Conservation (phyloP, 2,888 invertebrate genomes). For the Lordiphosa fenestrarum region DNA sequence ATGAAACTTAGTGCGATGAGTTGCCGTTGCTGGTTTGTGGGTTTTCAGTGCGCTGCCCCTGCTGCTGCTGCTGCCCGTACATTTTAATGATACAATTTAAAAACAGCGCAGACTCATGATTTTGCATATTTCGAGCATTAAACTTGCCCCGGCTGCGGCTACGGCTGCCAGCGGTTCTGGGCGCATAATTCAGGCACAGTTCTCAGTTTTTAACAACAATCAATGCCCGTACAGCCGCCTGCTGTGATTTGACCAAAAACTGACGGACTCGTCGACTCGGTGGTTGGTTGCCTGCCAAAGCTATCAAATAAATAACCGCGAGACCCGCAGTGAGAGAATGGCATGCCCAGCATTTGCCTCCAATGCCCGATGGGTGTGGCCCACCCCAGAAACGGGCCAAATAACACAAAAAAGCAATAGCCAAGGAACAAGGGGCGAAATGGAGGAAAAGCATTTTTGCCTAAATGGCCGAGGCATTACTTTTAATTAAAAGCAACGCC, state of each 20-base stretch:
- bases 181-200: slow-evolving; percentile 65
- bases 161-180: slow-evolving; percentile 5
- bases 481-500: slow-evolving; percentile 70
- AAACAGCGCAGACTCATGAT: slow-evolving; percentile 75
- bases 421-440: slow-evolving; percentile 5
- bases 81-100: slow-evolving; percentile 74
- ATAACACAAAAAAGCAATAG: slow-evolving; percentile 16
- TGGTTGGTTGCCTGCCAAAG: slow-evolving; percentile 53
- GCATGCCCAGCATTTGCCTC: slow-evolving; percentile 36
- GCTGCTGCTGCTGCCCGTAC: slow-evolving; percentile 31
- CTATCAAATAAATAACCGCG: slow-evolving; percentile 72
- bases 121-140: slow-evolving; percentile 71
- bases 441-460: slow-evolving; percentile 42
- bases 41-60: slow-evolving; percentile 55
- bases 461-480: slow-evolving; percentile 67
- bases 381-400: slow-evolving; percentile 31
- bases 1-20: slow-evolving; percentile 33
- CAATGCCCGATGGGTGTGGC: slow-evolving; percentile 56
- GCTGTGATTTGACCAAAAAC: slow-evolving; percentile 70
- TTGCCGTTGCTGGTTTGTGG: slow-evolving; percentile 32
- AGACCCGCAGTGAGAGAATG: slow-evolving; percentile 63
- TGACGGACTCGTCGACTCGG: slow-evolving; percentile 45
- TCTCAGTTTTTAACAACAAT: slow-evolving; percentile 56
- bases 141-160: slow-evolving; percentile 49
- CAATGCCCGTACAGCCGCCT: slow-evolving; percentile 56